phyloP scores from a whole-genome alignment of 1,140 invertebrate genomes.

The Panagrolaimus sp. region DNA sequence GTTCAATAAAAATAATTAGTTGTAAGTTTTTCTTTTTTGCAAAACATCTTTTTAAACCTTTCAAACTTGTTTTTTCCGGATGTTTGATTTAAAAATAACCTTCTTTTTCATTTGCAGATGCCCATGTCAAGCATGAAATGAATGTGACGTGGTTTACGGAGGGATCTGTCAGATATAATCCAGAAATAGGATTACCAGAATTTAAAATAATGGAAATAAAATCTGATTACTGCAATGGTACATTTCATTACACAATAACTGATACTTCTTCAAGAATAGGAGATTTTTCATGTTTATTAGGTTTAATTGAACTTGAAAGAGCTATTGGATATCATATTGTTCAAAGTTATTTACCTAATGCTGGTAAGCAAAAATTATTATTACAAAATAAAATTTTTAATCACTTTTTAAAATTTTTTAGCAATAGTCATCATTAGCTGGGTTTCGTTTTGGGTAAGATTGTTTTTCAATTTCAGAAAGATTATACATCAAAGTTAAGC shows the following conservation, averaged over 20 bases:
- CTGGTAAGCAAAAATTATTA: too few species aligned
- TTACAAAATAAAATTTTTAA: too few species aligned
- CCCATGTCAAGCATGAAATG: constrained; percentile 48
- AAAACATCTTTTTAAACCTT: not conserved
- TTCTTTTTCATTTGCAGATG: constrained; percentile 27
- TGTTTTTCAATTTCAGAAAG: too few species aligned
- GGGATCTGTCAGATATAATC: constrained; percentile 46
- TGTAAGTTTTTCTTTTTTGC: constrained; percentile 11
- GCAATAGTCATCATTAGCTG: constrained; percentile 78
- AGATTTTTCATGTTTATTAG: constrained; percentile 16
- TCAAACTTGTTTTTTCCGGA: too few species aligned
- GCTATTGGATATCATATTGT: constrained; percentile 79
- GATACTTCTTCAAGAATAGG: constrained; percentile 46
- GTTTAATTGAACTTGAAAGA: constrained; percentile 57
- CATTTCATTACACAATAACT: constrained; percentile 53
- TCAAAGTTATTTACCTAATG: constrained; percentile 78
- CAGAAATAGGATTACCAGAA: constrained; percentile 53
- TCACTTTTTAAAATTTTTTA: too few species aligned
- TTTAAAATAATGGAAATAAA: constrained; percentile 44
- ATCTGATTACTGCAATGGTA: constrained; percentile 51
- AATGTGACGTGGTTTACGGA: constrained; percentile 53
- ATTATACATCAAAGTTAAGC: too few species aligned
- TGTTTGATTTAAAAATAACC: not conserved
- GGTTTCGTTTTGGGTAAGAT: constrained; percentile 63
- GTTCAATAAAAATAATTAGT: constrained; percentile 30